Percentiles rank a stretch among this genome's conserved stretches.
These are phyloP conservation scores for Brachyistius frenatus DNA, from an alignment of 2,113 vertebrate genomes.

Conservation along the genomic window DNA sequence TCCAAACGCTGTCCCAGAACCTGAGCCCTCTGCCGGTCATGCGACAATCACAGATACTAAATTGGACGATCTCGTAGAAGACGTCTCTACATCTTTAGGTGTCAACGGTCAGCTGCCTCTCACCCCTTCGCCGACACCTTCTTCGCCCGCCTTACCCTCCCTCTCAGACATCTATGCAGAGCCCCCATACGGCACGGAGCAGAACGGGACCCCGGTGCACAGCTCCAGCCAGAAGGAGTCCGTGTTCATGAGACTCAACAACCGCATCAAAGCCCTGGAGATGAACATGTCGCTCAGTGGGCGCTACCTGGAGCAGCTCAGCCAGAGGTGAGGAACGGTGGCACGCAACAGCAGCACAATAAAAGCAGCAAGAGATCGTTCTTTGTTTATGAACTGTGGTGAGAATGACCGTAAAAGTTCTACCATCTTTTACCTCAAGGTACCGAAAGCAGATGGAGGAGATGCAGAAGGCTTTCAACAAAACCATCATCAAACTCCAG, in stretches of 20 bases:
- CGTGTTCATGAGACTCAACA: conserved; percentile 98
- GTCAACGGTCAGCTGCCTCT: conserved; percentile 75
- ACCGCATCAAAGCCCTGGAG: conserved; percentile 97
- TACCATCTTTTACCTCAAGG: conserved; percentile 70
- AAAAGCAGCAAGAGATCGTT: not conserved
- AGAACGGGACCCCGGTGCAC: conserved; percentile 90
- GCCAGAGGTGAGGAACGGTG: conserved; percentile 89
- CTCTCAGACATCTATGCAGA: conserved; percentile 95
- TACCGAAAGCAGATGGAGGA: conserved; percentile 99
- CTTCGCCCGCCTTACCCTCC: conserved; percentile 32
- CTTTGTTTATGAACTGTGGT: not conserved
- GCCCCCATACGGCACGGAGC: conserved; percentile 89
- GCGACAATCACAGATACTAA: conserved; percentile 75
- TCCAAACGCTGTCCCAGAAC: conserved; percentile 38
- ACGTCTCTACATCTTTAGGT: conserved; percentile 73
- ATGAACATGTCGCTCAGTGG: conserved; percentile 99
- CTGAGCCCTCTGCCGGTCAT: conserved; percentile 51
- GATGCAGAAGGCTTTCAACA: conserved; percentile 99
- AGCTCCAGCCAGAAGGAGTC: conserved; percentile 97
- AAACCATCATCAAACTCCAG: conserved; percentile 97
- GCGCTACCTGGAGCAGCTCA: conserved; percentile 97
- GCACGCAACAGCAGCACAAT: not conserved
- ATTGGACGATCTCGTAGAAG: conserved; percentile 85
- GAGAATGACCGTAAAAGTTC: not conserved
- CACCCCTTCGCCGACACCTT: conserved; percentile 55